These are phyloP conservation scores for Cliona cf. orientalis DNA, from an alignment of 37 sponge, comb jelly and placozoan species.

Conservation along the genomic window DNA sequence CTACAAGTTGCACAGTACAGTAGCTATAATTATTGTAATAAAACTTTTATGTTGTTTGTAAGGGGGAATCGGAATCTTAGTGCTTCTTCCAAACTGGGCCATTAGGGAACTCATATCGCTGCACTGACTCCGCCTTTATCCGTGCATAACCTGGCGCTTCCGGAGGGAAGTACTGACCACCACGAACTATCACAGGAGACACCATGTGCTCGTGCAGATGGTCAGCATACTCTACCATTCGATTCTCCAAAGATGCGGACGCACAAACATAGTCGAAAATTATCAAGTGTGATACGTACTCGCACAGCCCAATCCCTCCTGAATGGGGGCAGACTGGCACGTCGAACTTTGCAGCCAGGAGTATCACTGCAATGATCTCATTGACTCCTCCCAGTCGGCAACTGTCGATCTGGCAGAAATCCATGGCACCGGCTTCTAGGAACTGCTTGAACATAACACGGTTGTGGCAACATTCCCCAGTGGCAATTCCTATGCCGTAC, in stretches of 20 bases:
- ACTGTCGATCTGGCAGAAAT: conserved; percentile 93
- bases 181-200: conserved; percentile 41
- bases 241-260: conserved; percentile 59
- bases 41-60: no score
- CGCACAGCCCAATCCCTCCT: conserved; percentile 95
- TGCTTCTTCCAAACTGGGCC: conserved; percentile 88
- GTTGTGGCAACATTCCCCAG: conserved; percentile 86
- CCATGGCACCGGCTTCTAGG: conserved; percentile 77
- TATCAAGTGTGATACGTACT: conserved; percentile 81
- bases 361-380: conserved; percentile 77
- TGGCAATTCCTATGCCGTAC: conserved; percentile 79
- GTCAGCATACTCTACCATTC: conserved; percentile 83
- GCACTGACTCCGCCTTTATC: conserved; percentile 70
- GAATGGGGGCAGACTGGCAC: conserved; percentile 94
- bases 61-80: no score
- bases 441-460: conserved; percentile 96
- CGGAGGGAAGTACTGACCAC: conserved; percentile 47
- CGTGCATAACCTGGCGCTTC: conserved; percentile 79
- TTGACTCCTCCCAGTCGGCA: conserved; percentile 85
- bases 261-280: conserved; percentile 83
- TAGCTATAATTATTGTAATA: no score
- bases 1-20: no score
- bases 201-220: conserved; percentile 91
- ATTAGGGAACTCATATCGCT: conserved; percentile 56
- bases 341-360: conserved; percentile 83